A percentile compares a stretch with the other conserved stretches of the same genome.
Conservation (phyloP, 1,140 invertebrate genomes). For the Drosophila pseudoobscura region DNA sequence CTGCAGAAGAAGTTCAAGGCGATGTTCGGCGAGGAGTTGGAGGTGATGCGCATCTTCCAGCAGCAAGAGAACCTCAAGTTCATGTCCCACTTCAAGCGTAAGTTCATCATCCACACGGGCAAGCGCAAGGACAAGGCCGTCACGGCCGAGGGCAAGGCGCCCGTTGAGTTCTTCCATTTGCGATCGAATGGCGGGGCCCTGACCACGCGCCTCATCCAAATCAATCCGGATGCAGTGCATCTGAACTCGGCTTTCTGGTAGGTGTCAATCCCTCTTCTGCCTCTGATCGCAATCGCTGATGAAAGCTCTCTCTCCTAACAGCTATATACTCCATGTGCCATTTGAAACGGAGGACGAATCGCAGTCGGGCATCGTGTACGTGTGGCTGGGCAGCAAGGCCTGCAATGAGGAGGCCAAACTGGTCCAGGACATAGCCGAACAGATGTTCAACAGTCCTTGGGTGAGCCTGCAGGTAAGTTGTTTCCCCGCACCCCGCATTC, state of each 20-base stretch:
- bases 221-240: constrained; percentile 90
- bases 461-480: constrained; percentile 89
- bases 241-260: constrained; percentile 95
- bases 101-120: constrained; percentile 97
- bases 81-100: constrained; percentile 97
- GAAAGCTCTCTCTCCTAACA: constrained; percentile 73
- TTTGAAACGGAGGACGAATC: constrained; percentile 95
- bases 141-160: constrained; percentile 84
- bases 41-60: constrained; percentile 98
- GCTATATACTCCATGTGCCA: constrained; percentile 97
- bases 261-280: constrained; percentile 31
- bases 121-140: constrained; percentile 89
- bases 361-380: constrained; percentile 96
- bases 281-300: too few relatives aligned
- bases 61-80: constrained; percentile 99
- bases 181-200: constrained; percentile 97
- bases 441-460: constrained; percentile 96
- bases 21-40: constrained; percentile 96
- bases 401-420: constrained; percentile 94
- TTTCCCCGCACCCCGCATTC: too few relatives aligned
- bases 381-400: constrained; percentile 97
- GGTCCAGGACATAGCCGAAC: constrained; percentile 96
- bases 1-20: constrained; percentile 99
- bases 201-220: constrained; percentile 96
- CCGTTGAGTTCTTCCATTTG: constrained; percentile 97